These are phyloP conservation scores for Phaethon lepturus DNA, from an alignment of 2,113 vertebrate genomes.

Conservation along the genomic window DNA sequence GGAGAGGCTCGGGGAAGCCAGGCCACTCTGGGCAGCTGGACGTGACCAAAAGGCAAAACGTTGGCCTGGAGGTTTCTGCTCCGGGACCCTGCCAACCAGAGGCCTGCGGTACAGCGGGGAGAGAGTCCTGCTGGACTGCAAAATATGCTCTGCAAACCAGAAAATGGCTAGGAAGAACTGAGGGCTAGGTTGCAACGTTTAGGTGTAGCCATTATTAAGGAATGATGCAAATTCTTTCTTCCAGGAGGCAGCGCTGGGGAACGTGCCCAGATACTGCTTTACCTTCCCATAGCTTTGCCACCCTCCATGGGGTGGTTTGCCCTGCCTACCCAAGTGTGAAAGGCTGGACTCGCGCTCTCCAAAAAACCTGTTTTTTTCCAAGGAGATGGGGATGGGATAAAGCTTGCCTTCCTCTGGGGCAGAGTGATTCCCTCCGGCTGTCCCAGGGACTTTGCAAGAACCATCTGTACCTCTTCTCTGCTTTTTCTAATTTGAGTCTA, in stretches of 20 bases:
- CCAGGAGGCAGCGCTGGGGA: background rate
- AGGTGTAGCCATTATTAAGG: background rate
- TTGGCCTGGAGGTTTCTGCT: background rate
- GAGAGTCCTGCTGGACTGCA: background rate
- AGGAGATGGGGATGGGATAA: background rate
- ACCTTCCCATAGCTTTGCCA: background rate
- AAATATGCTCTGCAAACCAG: background rate
- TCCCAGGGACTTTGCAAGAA: background rate
- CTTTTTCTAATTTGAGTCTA: background rate
- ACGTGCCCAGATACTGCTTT: background rate
- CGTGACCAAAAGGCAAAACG: background rate
- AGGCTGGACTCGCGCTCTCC: background rate
- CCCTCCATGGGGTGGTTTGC: background rate
- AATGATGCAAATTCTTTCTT: conserved; percentile 34
- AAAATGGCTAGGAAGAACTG: background rate
- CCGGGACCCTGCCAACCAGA: background rate
- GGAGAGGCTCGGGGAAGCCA: background rate
- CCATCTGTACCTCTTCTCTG: background rate
- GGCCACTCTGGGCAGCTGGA: background rate
- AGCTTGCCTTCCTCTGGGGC: background rate
- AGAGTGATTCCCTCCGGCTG: background rate
- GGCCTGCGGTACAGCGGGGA: background rate
- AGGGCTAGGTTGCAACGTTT: background rate
- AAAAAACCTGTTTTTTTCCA: background rate
- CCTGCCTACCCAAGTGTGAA: background rate